phyloP scores from a whole-genome alignment of 2,797 vertebrate genomes.

The Scyliorhinus canicula region DNA sequence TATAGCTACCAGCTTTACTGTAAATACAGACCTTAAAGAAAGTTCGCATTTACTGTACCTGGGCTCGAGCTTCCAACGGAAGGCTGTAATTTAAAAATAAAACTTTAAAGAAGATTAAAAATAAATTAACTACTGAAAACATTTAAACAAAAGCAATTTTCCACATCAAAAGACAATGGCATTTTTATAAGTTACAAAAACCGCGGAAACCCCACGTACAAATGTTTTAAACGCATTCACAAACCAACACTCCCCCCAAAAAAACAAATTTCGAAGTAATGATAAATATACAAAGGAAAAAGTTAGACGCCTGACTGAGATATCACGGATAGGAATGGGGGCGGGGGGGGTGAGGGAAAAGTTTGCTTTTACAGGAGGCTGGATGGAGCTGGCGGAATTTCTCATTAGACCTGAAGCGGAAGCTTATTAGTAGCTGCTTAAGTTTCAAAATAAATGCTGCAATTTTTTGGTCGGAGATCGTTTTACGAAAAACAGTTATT shows the following conservation, averaged over 20 bases:
- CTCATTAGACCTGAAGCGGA: too few relatives aligned
- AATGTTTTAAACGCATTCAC: background rate
- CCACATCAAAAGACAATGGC: background rate
- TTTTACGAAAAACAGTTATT: background rate
- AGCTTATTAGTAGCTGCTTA: background rate
- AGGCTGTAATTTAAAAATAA: conserved; percentile 60
- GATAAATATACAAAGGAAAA: background rate
- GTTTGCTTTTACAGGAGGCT: background rate
- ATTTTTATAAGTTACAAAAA: background rate
- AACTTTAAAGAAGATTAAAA: background rate
- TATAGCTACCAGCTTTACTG: background rate
- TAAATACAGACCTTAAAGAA: conserved; percentile 20
- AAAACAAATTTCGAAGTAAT: background rate
- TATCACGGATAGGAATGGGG: background rate
- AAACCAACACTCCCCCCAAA: background rate
- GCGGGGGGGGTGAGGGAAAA: background rate
- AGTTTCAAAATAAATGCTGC: background rate
- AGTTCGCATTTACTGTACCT: conserved; percentile 63
- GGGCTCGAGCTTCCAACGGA: conserved; percentile 94
- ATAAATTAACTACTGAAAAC: background rate
- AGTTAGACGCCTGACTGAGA: background rate
- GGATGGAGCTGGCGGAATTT: background rate
- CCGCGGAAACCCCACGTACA: background rate
- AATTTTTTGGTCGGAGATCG: background rate
- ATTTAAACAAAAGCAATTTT: background rate